A percentile compares a stretch with the other conserved stretches of the same genome.
These are phyloP conservation scores for Rhegmatorhina hoffmannsi DNA, from an alignment of 2,113 vertebrate species.

Conservation along the genomic window DNA sequence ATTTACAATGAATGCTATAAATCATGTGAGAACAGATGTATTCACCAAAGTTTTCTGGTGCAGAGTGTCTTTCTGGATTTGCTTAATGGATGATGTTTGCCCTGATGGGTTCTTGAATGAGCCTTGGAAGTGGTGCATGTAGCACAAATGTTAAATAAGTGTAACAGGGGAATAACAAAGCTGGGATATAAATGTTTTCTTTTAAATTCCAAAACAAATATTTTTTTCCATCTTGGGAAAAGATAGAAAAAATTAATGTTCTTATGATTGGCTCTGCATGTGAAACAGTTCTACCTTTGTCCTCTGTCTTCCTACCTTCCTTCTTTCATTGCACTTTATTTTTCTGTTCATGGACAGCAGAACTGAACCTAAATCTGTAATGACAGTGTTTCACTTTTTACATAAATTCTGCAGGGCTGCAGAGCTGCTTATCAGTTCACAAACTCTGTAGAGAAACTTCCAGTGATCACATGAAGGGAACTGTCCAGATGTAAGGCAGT, in stretches of 20 bases:
- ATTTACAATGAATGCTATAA: background rate
- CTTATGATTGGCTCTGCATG: background rate
- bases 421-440: background rate
- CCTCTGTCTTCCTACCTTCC: background rate
- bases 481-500: background rate
- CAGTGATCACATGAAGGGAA: background rate
- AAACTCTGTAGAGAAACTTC: background rate
- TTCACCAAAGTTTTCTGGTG: background rate
- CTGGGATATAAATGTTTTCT: background rate
- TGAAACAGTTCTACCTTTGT: background rate
- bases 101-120: background rate
- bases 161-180: background rate
- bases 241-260: background rate
- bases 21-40: background rate
- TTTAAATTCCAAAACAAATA: background rate
- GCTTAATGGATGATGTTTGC: background rate
- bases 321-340: background rate
- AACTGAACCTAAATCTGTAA: background rate
- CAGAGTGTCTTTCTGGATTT: background rate
- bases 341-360: background rate
- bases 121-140: background rate
- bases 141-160: background rate
- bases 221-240: background rate
- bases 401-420: background rate
- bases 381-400: background rate